Conservation (phyloP, 2,888 invertebrate genomes). For the Andrena bicolor region DNA sequence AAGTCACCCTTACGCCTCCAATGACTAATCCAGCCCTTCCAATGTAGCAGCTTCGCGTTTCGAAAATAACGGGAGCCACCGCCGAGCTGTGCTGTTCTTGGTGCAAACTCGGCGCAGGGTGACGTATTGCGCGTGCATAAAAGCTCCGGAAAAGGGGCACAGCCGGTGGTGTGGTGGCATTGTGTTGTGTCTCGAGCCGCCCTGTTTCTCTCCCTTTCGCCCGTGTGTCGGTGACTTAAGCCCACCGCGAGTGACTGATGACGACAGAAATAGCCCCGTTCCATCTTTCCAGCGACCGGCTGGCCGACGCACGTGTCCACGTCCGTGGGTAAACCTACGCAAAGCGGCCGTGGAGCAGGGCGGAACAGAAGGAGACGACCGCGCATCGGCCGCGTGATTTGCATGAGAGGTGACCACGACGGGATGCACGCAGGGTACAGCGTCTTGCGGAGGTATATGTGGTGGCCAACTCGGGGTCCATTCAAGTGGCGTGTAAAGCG, state of each 20-base stretch:
- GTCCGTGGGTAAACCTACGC: conserved; percentile 74
- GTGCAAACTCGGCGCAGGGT: conserved; percentile 31
- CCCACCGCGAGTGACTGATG: conserved; percentile 81
- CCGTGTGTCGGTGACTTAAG: conserved; percentile 57
- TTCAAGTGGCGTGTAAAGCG: too few species aligned
- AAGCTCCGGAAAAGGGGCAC: conserved; percentile 59
- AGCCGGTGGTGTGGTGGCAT: conserved; percentile 41
- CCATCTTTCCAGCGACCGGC: conserved; percentile 69
- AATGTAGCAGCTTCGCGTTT: conserved; percentile 20
- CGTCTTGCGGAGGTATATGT: too few species aligned
- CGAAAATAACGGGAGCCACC: conserved; percentile 57
- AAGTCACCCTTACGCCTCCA: conserved; percentile 11
- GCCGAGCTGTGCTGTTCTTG: conserved; percentile 25
- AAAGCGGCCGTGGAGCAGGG: conserved; percentile 39
- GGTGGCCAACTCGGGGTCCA: too few species aligned
- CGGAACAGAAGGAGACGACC: conserved; percentile 23
- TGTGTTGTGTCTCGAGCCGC: conserved; percentile 63
- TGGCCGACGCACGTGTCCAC: conserved; percentile 74
- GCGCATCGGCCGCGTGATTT: conserved; percentile 41
- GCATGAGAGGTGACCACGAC: conserved; percentile 18
- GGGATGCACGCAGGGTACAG: conserved; percentile 7
- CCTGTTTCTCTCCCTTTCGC: conserved; percentile 40
- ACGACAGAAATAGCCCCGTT: conserved; percentile 82
- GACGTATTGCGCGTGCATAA: conserved; percentile 31
- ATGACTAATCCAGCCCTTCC: conserved; percentile 38